Evolutionary conservation across 2,888 invertebrate genomes (phyloP), one percentile per base, ranked within the genome.

Genomic region (Luperina nickerlii): DNA sequence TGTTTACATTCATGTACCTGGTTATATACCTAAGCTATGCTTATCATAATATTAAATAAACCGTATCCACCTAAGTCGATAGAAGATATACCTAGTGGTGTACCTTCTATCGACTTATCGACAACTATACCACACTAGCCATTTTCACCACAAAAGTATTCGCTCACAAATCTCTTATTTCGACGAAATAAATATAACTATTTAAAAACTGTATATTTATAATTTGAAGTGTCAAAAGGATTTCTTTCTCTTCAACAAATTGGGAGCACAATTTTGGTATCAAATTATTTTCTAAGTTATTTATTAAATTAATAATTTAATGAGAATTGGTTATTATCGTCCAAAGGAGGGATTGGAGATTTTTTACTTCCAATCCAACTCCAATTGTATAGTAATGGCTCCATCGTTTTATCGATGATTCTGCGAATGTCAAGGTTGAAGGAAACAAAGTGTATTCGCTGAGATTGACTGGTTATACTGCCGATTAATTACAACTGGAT

Each of bases 221-320:
- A 93, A 91, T 91, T 89, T 79, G 70, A 86, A 86, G 87, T 92
- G 81, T 91, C 89, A 89, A 87, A 90, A 86, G 70, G 48, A 72
- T 79, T 82, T 74, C 77, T 78, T 82, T 78, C 51, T 74, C 66
- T 82, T 76, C 74, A 70, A 87, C 87, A 89, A 87, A 82, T 86
- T 85, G 90, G 86, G 88, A 86, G 76, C 85, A 82, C 85, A 85
- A 86, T 87, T 88, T 88, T 32, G 11, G 27, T 78, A 63, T 65
- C n/a, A 57, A 18, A 65, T 70, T 79, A 80, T 67, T 66, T 57
- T 71, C 11, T 77, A 88, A 87, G 78, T 81, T 84, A 88, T 87
- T 87, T 87, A 86, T 88, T 86, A 65, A 75, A 72, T 48, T 73
- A 51, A 60, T 74, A 74, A 68, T 72, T 65, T 45, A 69, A 67